Evolutionary conservation across 2,113 vertebrate species (phyloP).

Genomic region (Aspiorhynchus laticeps): DNA sequence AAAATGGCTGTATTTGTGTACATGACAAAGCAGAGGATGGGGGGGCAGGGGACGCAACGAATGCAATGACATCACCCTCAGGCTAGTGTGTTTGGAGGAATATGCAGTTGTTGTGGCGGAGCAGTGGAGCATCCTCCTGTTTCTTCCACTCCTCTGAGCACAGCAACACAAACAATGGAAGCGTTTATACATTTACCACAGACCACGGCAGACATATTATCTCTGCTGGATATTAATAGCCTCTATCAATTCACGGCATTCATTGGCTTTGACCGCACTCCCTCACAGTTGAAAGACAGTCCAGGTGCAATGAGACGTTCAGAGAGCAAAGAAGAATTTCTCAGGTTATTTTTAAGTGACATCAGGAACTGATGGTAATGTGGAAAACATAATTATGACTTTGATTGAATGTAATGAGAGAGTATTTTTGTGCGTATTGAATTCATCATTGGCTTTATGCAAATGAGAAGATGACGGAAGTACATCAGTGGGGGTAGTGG

Average conservation of each 20-base stretch:
- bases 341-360: slow-evolving; percentile 30
- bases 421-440: slow-evolving; percentile 25
- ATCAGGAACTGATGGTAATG: slow-evolving; percentile 6
- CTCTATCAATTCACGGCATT: slow-evolving; percentile 19
- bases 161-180: slow-evolving; percentile 47
- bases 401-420: slow-evolving; percentile 14
- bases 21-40: background rate
- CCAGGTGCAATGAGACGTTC: slow-evolving; percentile 30
- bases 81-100: slow-evolving; percentile 14
- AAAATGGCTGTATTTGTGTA: background rate
- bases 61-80: slow-evolving; percentile 26
- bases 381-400: slow-evolving; percentile 20
- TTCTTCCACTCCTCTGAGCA: slow-evolving; percentile 46
- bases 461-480: slow-evolving; percentile 2
- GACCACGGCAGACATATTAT: slow-evolving; percentile 37
- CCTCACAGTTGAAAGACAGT: slow-evolving; percentile 8
- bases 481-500: slow-evolving; percentile 16
- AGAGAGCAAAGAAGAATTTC: background rate
- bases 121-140: slow-evolving; percentile 40
- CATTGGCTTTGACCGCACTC: slow-evolving; percentile 16
- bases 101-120: slow-evolving; percentile 36
- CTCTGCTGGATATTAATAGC: slow-evolving; percentile 40
- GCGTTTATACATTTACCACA: slow-evolving; percentile 52
- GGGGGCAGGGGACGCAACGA: background rate
- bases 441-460: slow-evolving; percentile 9